phyloP scores from a whole-genome alignment of 1,140 invertebrate species.

The Leptinotarsa texana region DNA sequence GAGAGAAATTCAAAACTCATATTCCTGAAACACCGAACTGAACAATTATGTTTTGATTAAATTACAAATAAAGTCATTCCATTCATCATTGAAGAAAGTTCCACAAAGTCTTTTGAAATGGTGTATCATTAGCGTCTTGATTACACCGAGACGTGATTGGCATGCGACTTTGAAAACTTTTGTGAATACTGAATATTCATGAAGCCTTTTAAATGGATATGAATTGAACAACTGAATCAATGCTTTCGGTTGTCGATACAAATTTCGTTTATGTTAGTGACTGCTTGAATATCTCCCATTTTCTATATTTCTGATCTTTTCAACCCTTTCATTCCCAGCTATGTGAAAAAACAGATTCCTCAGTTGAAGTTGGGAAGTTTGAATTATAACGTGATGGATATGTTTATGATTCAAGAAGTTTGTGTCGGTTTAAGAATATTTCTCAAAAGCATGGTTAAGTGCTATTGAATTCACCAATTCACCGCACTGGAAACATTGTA shows the following conservation, averaged over 20 bases:
- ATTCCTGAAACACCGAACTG: neutral
- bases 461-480: too few species aligned
- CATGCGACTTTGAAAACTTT: slow-evolving; percentile 4
- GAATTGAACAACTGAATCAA: neutral
- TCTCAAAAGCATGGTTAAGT: too few species aligned
- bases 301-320: too few species aligned
- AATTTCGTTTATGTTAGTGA: too few species aligned
- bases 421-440: too few species aligned
- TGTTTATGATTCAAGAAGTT: too few species aligned
- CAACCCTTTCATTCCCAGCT: too few species aligned
- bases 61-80: slow-evolving; percentile 18
- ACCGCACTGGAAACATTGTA: too few species aligned
- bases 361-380: too few species aligned
- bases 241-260: neutral
- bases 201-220: neutral
- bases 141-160: slow-evolving; percentile 16
- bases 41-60: slow-evolving; percentile 1
- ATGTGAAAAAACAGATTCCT: too few species aligned
- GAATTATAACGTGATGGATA: too few species aligned
- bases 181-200: slow-evolving; percentile 1
- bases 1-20: neutral
- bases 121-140: slow-evolving; percentile 24
- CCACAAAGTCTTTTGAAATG: neutral
- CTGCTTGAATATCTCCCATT: too few species aligned
- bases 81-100: slow-evolving; percentile 14